phyloP scores from a whole-genome alignment of 1,140 invertebrate species.

The Elysia chlorotica region DNA sequence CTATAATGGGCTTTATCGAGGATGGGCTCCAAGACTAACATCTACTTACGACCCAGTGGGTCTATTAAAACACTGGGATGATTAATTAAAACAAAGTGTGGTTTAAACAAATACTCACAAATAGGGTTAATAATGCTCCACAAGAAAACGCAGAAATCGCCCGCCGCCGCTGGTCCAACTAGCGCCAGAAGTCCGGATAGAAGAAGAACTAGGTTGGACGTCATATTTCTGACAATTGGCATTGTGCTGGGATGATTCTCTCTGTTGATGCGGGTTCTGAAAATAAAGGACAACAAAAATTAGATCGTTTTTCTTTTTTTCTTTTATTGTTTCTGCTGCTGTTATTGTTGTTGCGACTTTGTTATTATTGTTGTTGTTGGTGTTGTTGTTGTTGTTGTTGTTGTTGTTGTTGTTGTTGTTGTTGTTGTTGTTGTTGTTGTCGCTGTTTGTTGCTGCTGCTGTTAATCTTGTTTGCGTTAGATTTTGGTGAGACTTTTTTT shows the following conservation, averaged over 20 bases:
- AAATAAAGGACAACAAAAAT: background rate
- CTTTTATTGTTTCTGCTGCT: background rate
- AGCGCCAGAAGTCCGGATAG: no score
- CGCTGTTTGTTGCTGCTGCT: background rate
- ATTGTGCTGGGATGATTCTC: no score
- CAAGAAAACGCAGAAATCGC: background rate
- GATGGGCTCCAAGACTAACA: no score
- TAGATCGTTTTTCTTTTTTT: background rate
- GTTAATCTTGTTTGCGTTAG: background rate
- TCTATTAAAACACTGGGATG: no score
- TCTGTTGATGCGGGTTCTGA: background rate
- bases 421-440: background rate
- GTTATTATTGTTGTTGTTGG: conserved; percentile 1
- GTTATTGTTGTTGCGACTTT: background rate
- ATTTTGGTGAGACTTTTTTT: background rate
- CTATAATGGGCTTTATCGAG: no score
- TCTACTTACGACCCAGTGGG: no score
- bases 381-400: background rate
- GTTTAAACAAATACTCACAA: no score
- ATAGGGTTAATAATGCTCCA: no score
- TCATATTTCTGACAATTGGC: no score
- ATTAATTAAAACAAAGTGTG: no score
- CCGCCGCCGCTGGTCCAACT: background rate
- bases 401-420: background rate
- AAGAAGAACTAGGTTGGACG: no score